Evolutionary conservation across 2,113 vertebrate genomes (phyloP).

Genomic region (Chroicocephalus ridibundus): DNA sequence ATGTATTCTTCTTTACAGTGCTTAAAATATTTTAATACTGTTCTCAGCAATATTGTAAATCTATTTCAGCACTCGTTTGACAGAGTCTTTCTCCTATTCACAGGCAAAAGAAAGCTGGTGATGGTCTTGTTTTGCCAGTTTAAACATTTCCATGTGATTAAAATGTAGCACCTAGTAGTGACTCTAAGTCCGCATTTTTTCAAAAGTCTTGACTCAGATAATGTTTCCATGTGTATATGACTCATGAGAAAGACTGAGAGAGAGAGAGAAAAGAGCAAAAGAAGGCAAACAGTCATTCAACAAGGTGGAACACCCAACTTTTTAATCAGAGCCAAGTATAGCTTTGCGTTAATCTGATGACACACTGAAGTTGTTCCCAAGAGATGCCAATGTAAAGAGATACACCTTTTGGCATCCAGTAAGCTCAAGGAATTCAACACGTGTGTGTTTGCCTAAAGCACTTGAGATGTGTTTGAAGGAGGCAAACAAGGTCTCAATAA

Average conservation of each 20-base stretch:
- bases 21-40: background rate
- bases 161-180: background rate
- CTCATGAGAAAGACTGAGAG: accelerated
- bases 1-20: background rate
- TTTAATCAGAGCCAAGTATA: background rate
- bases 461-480: background rate
- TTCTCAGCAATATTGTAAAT: background rate
- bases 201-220: background rate
- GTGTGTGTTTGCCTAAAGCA: background rate
- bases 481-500: background rate
- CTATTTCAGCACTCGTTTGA: background rate
- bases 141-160: background rate
- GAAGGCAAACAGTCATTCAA: background rate
- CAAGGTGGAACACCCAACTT: background rate
- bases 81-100: background rate
- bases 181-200: background rate
- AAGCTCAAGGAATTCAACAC: background rate
- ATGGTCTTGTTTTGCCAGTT: background rate
- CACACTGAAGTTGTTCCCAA: background rate
- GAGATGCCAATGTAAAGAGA: background rate
- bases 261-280: background rate
- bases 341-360: background rate
- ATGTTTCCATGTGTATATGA: background rate
- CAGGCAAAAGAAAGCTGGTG: background rate
- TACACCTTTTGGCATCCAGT: background rate